Base-by-base conservation (phyloP, 2,888 invertebrate species). In the Pollenia labialis region DNA sequence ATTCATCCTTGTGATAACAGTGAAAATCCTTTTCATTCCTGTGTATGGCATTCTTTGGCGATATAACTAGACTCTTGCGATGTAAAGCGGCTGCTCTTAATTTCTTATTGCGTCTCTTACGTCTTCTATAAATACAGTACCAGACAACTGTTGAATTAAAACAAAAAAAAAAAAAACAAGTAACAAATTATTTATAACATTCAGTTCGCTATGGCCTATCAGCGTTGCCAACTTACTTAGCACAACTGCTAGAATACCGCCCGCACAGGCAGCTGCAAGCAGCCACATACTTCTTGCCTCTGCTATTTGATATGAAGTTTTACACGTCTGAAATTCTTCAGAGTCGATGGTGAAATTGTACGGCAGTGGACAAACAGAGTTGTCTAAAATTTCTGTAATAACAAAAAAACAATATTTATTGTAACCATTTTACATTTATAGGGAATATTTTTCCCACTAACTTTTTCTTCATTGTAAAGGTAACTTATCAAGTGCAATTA, bases 321-420 rank as follows among this genome's bases (percentile, higher is more conserved):
- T 89, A 80, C 92, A 92, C 62, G 88, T 87, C 16, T 89, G 90
- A 82, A 91, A 92, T 64, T 90, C 89, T 56, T 85, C 83, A 85
- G 92, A 90, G 64, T 91, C 89, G 40, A 92, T 89, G 42, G 93
- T 92, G 62, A 89, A 90, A 88, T 92, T 92, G 87, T 92, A 92
- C 88, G 92, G 90, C 90, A 90, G 89, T 85, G 93, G 92, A 88
- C 92, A 92, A 72, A 87, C 85, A 46, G 88, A 88, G 32, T 81
- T 86, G 74, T 91, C 91, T 85, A 90, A 88, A 52, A 89, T 79
- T 56, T 90, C 92, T 93, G 87, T 9, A 88, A 88, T 72, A n/a
- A 2, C 2, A 3, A 58, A 50, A 62, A 44, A 16, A 48, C 4
- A 46, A n/a, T n/a, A 10, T 23, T 18, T 32, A 6, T 32, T 32